Percentiles rank a stretch among this genome's conserved stretches.
Evolutionary conservation across 2,888 invertebrate genomes (phyloP).

Genomic region (Ptilodon capucinus): DNA sequence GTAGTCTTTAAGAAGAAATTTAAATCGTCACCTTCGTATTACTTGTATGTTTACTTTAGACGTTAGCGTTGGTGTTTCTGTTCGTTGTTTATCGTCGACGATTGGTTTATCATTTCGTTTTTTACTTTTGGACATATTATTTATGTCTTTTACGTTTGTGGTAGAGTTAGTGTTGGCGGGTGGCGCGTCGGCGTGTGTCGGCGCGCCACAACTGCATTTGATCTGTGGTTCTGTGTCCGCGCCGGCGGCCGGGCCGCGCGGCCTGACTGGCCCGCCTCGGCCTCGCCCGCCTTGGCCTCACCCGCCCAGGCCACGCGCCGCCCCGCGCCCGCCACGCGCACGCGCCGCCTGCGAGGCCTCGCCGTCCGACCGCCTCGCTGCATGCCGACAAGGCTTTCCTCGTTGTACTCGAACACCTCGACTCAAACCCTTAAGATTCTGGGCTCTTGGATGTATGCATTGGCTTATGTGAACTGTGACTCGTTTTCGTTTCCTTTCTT

Average conservation of each 20-base stretch:
- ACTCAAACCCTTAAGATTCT: slow-evolving; percentile 82
- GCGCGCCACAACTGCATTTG: slow-evolving; percentile 80
- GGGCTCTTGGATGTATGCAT: slow-evolving; percentile 83
- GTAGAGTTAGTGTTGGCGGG: slow-evolving; percentile 78
- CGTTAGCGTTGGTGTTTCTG: slow-evolving; percentile 81
- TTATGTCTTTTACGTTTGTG: slow-evolving; percentile 77
- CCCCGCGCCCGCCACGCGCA: slow-evolving; percentile 45
- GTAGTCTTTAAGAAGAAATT: slow-evolving; percentile 85
- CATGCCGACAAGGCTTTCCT: slow-evolving; percentile 80
- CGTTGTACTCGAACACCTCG: slow-evolving; percentile 78
- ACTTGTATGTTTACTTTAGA: slow-evolving; percentile 82
- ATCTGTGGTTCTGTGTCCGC: slow-evolving; percentile 81
- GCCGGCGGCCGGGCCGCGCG: slow-evolving; percentile 57
- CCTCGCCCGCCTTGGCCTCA: slow-evolving; percentile 18
- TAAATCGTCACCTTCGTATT: slow-evolving; percentile 82
- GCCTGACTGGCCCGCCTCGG: slow-evolving; percentile 17
- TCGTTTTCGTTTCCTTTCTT: slow-evolving; percentile 83
- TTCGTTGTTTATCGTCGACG: slow-evolving; percentile 72
- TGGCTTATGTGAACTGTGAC: slow-evolving; percentile 83
- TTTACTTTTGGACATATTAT: slow-evolving; percentile 54
- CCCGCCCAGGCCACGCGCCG: slow-evolving; percentile 23
- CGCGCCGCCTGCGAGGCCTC: slow-evolving; percentile 39
- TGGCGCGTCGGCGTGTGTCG: slow-evolving; percentile 65
- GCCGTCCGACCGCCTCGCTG: slow-evolving; percentile 74
- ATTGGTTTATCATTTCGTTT: slow-evolving; percentile 71